These are phyloP conservation scores for Lasioglossum malachurum DNA, from an alignment of 2,888 invertebrate genomes.

Conservation along the genomic window DNA sequence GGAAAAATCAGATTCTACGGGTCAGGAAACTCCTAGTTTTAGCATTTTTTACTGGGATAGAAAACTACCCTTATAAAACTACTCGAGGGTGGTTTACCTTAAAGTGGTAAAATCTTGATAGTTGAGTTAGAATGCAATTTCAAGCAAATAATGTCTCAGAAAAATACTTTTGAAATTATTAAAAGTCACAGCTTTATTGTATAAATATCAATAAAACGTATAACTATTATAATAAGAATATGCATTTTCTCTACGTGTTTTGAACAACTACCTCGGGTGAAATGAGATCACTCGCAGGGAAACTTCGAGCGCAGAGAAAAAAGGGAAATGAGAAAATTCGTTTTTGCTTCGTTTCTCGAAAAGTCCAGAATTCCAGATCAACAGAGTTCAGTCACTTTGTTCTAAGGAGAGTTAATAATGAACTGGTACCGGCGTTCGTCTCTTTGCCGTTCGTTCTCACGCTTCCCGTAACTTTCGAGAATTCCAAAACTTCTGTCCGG, in stretches of 20 bases:
- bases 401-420: constrained; percentile 66
- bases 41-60: neutral
- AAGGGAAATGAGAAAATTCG: neutral
- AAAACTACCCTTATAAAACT: neutral
- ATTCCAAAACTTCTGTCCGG: constrained; percentile 54
- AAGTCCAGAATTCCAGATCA: constrained; percentile 40
- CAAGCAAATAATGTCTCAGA: neutral
- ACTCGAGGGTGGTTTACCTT: neutral
- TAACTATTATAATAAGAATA: neutral
- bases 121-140: neutral
- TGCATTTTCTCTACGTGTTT: no score
- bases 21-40: neutral
- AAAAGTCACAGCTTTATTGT: no score
- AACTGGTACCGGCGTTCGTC: constrained; percentile 39
- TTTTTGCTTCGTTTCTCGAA: neutral
- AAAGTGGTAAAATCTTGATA: neutral
- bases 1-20: neutral
- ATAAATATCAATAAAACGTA: neutral
- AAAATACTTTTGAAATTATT: neutral
- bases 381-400: constrained; percentile 59
- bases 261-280: neutral
- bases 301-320: neutral
- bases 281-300: neutral
- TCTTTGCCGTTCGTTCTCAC: constrained; percentile 29
- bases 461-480: constrained; percentile 49